These are phyloP conservation scores for Cantharis rufa DNA, from an alignment of 2,888 invertebrate species.

Conservation along the genomic window DNA sequence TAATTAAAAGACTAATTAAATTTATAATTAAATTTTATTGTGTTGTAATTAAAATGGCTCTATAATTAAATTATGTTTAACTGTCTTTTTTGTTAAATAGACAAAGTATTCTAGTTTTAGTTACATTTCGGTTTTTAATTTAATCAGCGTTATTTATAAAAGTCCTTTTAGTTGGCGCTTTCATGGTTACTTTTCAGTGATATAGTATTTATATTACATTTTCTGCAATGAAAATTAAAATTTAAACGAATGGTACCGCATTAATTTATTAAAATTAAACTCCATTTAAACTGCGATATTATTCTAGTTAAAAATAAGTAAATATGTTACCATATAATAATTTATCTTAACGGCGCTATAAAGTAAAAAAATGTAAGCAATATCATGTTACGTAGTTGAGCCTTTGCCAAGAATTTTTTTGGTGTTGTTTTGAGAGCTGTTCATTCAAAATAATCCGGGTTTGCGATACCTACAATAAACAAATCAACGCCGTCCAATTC, in stretches of 20 bases:
- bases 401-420: neutral
- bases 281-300: neutral
- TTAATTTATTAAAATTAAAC: neutral
- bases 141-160: neutral
- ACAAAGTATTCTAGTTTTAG: neutral
- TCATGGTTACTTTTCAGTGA: neutral
- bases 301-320: neutral
- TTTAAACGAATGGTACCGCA: neutral
- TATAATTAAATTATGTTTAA: neutral
- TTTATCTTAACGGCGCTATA: neutral
- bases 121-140: neutral
- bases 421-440: neutral
- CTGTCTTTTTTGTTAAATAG: neutral
- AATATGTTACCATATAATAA: neutral
- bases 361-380: neutral
- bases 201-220: neutral
- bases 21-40: neutral
- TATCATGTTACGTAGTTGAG: neutral
- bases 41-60: neutral
- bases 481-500: neutral
- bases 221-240: neutral
- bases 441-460: neutral
- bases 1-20: neutral
- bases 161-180: neutral
- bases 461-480: neutral